Evolutionary conservation across 2,797 vertebrate genomes (phyloP).

Genomic region (Myotis planiceps): DNA sequence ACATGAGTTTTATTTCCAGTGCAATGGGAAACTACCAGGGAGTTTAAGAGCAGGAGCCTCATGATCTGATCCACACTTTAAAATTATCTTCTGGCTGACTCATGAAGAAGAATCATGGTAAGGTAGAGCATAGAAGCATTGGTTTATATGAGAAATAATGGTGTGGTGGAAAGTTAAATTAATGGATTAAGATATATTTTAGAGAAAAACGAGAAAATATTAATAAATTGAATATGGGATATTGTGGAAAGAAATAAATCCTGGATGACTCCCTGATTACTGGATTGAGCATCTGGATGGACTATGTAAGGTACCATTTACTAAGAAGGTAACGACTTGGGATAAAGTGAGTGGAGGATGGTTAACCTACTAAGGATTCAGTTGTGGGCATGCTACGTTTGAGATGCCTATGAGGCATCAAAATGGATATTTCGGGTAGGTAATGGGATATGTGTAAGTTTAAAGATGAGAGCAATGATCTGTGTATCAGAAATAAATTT

Average conservation of each 20-base stretch:
- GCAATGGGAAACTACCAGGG: not conserved
- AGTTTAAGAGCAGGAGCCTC: not conserved
- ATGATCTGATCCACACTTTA: not conserved
- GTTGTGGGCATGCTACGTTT: not conserved
- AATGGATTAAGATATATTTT: not conserved
- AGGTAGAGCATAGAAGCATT: not conserved
- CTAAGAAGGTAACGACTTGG: not conserved
- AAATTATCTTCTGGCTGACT: not conserved
- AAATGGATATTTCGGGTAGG: not conserved
- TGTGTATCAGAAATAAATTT: slow-evolving; percentile 55
- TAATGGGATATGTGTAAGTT: slow-evolving; percentile 21
- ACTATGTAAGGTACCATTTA: not conserved
- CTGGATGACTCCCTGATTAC: not conserved
- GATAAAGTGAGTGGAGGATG: not conserved
- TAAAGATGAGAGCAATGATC: slow-evolving; percentile 52
- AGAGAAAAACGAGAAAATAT: not conserved
- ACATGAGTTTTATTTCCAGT: not conserved
- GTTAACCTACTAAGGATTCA: not conserved
- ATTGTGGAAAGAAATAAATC: not conserved
- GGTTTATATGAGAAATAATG: not conserved
- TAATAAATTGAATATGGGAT: not conserved
- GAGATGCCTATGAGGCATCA: slow-evolving; percentile 6
- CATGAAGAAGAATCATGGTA: not conserved
- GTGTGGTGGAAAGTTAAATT: not conserved
- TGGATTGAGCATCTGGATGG: not conserved